These are phyloP conservation scores for human (Homo sapiens) DNA, from an alignment of 2,113 vertebrate genomes.

Conservation along the genomic window GRCh38 chr17:56129501-56130000, in stretches of 20 bases:
- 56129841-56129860: conserved; percentile 94
- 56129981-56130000: conserved; percentile 90
- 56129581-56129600: conserved; percentile 80
- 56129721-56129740: conserved; percentile 88
- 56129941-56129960: conserved; percentile 93
- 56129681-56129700: conserved; percentile 90
- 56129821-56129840: conserved; percentile 88
- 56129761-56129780: conserved; percentile 90
- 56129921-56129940: conserved; percentile 93
- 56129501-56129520: neutral
- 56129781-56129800: conserved; percentile 88
- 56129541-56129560: conserved; percentile 55
- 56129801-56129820: conserved; percentile 89
- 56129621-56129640: conserved; percentile 85
- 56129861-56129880: conserved; percentile 93
- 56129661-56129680: conserved; percentile 90
- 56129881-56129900: conserved; percentile 91
- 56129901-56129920: conserved; percentile 90
- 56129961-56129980: conserved; percentile 91
- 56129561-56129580: conserved; percentile 65
- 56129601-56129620: conserved; percentile 83
- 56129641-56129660: conserved; percentile 88
- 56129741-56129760: conserved; percentile 90
- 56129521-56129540: conserved; percentile 54
- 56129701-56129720: conserved; percentile 88